Conservation (phyloP, 2,888 invertebrate species). For the Micropterix aruncella region DNA sequence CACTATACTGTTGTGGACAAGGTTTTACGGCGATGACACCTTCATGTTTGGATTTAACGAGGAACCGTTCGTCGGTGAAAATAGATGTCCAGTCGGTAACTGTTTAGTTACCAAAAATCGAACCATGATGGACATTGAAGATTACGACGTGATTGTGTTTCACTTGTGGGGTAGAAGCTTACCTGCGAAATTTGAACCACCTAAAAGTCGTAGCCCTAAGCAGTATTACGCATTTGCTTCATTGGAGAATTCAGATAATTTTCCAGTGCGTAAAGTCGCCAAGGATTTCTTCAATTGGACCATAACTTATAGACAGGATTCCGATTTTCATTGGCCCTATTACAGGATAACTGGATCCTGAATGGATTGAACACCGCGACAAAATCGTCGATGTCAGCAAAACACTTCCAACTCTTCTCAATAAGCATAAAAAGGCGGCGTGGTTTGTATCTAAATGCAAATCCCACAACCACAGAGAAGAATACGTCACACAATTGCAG, state of each 20-base stretch:
- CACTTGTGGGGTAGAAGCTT: not conserved
- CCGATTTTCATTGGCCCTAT: conserved; percentile 33
- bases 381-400: conserved; percentile 17
- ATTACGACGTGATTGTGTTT: not conserved
- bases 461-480: conserved; percentile 26
- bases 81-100: not conserved
- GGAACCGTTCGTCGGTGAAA: not conserved
- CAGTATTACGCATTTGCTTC: not conserved
- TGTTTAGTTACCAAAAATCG: not conserved
- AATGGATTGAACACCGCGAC: too few species aligned
- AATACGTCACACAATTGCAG: conserved; percentile 30
- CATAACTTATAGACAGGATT: conserved; percentile 39
- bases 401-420: not conserved
- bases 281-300: conserved; percentile 37
- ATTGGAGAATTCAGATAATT: not conserved
- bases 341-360: conserved; percentile 18
- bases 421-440: conserved; percentile 33
- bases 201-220: not conserved
- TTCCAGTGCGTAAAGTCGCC: not conserved
- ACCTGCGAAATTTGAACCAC: not conserved
- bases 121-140: not conserved
- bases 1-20: too few species aligned
- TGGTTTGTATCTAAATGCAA: conserved; percentile 43
- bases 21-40: too few species aligned
- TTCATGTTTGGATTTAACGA: too few species aligned